Evolutionary conservation across 2,888 invertebrate genomes (phyloP).

Genomic region (Meteorus colon): DNA sequence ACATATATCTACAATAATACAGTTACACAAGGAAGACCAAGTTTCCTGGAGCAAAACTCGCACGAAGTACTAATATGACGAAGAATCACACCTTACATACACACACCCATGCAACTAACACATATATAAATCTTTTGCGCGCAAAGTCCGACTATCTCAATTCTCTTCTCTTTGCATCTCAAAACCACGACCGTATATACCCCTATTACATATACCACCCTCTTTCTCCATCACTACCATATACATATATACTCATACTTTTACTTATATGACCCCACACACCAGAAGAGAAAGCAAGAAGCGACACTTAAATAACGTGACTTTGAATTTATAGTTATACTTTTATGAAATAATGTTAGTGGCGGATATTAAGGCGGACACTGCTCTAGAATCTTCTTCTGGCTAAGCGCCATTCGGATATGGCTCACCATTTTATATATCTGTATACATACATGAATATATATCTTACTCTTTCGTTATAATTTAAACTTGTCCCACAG

Average conservation of each 20-base stretch:
- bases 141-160: constrained; percentile 1
- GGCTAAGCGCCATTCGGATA: constrained; percentile 65
- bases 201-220: background rate
- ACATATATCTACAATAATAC: too few relatives aligned
- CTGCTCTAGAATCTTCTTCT: constrained; percentile 50
- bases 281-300: constrained; percentile 41
- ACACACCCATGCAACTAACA: constrained; percentile 4
- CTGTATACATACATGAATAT: constrained; percentile 10
- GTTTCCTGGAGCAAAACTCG: background rate
- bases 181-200: background rate
- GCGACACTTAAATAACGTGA: constrained; percentile 69
- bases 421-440: constrained; percentile 42
- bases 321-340: constrained; percentile 73
- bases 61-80: constrained; percentile 35
- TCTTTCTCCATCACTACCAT: background rate
- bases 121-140: background rate
- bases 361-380: constrained; percentile 73
- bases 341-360: constrained; percentile 74
- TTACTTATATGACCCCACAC: constrained; percentile 23
- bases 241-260: constrained; percentile 12
- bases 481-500: constrained; percentile 4
- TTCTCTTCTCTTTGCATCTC: constrained; percentile 22
- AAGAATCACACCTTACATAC: constrained; percentile 6
- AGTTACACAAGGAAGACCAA: background rate
- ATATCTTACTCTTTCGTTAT: background rate